Percentiles rank a stretch among this genome's conserved stretches.
Evolutionary conservation across 2,797 vertebrate species (phyloP).

Genomic region (Phalloptychus januarius): DNA sequence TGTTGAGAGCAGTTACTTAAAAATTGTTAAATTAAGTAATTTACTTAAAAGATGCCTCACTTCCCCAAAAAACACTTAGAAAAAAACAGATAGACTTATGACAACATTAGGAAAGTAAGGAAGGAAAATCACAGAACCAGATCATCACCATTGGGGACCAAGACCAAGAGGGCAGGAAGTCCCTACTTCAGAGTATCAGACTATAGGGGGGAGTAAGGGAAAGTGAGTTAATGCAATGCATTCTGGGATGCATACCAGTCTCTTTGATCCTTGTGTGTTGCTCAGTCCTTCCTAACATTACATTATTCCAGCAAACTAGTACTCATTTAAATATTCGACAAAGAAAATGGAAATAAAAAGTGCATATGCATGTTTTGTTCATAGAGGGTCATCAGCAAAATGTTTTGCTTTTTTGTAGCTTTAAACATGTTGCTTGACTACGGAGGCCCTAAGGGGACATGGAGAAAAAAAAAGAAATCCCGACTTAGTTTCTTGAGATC

Average conservation of each 20-base stretch:
- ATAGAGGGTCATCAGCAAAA: neutral
- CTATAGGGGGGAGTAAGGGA: no score
- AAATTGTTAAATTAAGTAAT: no score
- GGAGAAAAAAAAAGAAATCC: no score
- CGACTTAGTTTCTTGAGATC: no score
- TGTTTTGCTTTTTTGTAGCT: neutral
- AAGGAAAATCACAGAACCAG: constrained; percentile 33
- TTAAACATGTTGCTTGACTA: neutral
- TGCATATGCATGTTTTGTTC: neutral
- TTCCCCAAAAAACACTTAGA: constrained; percentile 14
- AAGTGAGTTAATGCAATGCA: neutral
- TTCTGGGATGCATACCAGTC: neutral
- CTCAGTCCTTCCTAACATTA: neutral
- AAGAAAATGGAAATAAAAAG: neutral
- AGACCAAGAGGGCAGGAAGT: neutral
- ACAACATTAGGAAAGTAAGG: constrained; percentile 43
- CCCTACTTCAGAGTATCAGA: neutral
- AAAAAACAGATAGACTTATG: constrained; percentile 61
- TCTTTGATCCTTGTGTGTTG: neutral
- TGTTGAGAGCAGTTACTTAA: no score
- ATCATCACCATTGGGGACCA: constrained; percentile 26
- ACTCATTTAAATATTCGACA: neutral
- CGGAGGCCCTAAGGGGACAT: no score
- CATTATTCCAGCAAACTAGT: neutral
- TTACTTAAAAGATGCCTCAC: neutral